Evolutionary conservation across 2,113 vertebrate species (phyloP).

Genomic region (Myrmecophaga tridactyla): DNA sequence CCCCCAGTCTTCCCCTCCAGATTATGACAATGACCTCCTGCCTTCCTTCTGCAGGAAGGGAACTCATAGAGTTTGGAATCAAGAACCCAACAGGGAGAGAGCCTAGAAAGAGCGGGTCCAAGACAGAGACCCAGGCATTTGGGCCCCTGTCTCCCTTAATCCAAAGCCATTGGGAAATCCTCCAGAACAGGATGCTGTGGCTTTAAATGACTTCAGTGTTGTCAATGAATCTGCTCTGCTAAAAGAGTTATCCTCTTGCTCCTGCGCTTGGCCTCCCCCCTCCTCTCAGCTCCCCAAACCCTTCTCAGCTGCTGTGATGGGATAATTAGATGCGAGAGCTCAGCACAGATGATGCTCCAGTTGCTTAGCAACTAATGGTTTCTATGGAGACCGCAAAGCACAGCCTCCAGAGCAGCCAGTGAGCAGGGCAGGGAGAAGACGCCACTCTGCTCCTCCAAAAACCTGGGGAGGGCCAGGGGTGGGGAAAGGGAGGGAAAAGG

Average conservation of each 20-base stretch:
- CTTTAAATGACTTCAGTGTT: constrained; percentile 81
- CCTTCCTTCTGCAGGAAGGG: background rate
- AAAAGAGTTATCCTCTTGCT: constrained; percentile 82
- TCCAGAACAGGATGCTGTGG: constrained; percentile 60
- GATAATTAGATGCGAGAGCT: constrained; percentile 91
- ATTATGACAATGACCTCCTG: background rate
- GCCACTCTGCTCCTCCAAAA: constrained; percentile 81
- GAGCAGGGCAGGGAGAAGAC: constrained; percentile 84
- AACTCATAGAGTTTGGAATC: constrained; percentile 26
- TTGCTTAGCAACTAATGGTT: constrained; percentile 96
- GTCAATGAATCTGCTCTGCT: constrained; percentile 78
- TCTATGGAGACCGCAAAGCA: constrained; percentile 89
- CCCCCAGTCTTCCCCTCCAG: background rate
- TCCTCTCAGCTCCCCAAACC: constrained; percentile 80
- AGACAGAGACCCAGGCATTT: background rate
- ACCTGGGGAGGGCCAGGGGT: constrained; percentile 73
- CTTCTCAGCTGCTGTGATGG: constrained; percentile 83
- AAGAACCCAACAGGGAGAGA: background rate
- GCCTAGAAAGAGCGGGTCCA: background rate
- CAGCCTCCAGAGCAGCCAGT: constrained; percentile 86
- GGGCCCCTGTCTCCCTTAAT: background rate
- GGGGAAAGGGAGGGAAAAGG: constrained; percentile 62
- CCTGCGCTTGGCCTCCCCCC: constrained; percentile 70
- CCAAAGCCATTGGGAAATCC: background rate
- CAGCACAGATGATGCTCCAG: constrained; percentile 89